Base-by-base conservation (phyloP, 2,797 vertebrate species). In the Perodicticus potto region DNA sequence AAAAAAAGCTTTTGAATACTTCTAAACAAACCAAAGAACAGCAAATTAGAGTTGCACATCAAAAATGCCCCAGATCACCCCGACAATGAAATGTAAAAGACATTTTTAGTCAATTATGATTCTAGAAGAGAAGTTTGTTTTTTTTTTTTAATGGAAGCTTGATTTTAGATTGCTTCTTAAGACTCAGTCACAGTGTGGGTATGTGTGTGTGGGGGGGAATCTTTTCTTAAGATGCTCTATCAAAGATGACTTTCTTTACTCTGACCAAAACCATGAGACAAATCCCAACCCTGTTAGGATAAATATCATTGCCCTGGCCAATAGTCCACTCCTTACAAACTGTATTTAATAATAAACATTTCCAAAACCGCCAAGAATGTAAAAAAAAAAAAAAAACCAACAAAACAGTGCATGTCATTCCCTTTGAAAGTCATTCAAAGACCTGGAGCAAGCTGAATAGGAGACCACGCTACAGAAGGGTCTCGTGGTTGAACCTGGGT, bases 331-430 rank as follows among this genome's bases (percentile, higher is more conserved):
- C 53, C 55, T 22, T 70, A 73, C 45, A 95, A 87, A 93, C 82
- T 59, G 22, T 77, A 77, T 85, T 93, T 94, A 90, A 93, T 72
- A 59, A 86, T 86, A 92, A 96, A 92, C 89, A 96, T 69, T 95
- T 92, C 84, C 90, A 93, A 82, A 96, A 92, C 85, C n/a, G 88
- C 32, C 1, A 29, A 94, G 34, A 93, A 88, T 72, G 83, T 49
- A 49, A 16, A 49, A 49, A 12, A 49, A 49, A 12, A 80, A 94
- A 17, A 23, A 94, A 4, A 43, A 43, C 43, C 43, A 43, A 43
- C 43, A 97, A 89, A 96, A 70, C 55, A 57, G 77, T 78, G 94
- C 91, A 74, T 92, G 80, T 53, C 49, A 84, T 93, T 97, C 91
- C 95, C 84, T 86, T n/a, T n/a, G n/a, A n/a, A n/a, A n/a, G n/a